Base-by-base conservation (phyloP, 2,888 invertebrate genomes). In the Glomeris marginata region DNA sequence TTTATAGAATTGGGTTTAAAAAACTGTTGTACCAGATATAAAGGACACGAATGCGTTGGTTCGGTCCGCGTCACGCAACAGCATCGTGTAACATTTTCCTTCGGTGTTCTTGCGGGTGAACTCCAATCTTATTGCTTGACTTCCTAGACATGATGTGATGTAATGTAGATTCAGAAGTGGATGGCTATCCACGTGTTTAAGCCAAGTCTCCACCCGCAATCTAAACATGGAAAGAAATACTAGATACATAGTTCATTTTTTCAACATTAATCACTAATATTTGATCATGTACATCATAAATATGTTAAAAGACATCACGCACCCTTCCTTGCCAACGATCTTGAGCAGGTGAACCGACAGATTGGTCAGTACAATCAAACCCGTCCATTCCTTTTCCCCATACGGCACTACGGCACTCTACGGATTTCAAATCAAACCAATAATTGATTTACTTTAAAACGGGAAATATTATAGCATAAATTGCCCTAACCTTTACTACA, bases 31-130 rank as follows among this genome's bases (percentile, higher is more conserved):
- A 47, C 45, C 50, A 16, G 41, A 35, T 5, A 50, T 21, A 13
- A 41, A 50, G 15, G 34, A 33, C 8, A 50, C 35, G 18, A 50
- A 50, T 16, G 36, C 42, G 37, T 50, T 52, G 33, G 50, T 50
- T 15, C 45, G 50, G 36, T 47, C 47, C 2, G 50, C 47, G 45
- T 52, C 52, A 16, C 52, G 22, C 16, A 50, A 20, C 18, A 52
- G 15, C 37, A 52, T 21, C 8, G 46, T 36, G 40, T 43, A 52
- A 18, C 37, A 42, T 33, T n/a, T n/a, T 10, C 46, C 33, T 16
- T 22, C 34, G n/a, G 45, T 41, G 28, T 28, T 28, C 20, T 45
- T 41, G 6, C 36, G 43, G 11, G 38, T 44, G 38, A 52, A 52
- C 38, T 52, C 52, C 2, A 52, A 8, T 15, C 43, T 34, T 40